phyloP scores from a whole-genome alignment of 2,888 invertebrate genomes.

The Athrips mouffetella region DNA sequence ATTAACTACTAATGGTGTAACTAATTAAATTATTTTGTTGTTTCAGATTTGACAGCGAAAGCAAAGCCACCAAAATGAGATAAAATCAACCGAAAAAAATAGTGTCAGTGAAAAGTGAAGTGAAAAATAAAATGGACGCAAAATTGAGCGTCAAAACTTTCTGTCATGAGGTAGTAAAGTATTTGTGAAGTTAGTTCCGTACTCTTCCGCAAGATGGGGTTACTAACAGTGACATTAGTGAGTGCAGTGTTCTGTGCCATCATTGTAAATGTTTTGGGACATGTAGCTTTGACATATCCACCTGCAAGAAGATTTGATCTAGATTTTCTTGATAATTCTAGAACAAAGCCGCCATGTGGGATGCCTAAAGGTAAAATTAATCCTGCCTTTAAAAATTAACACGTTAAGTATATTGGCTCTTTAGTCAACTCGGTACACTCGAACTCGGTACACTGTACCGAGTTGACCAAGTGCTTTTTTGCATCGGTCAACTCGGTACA shows the following conservation, averaged over 20 bases:
- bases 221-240: slow-evolving; percentile 40
- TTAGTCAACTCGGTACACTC: too few relatives aligned
- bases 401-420: too few relatives aligned
- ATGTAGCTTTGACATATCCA: slow-evolving; percentile 93
- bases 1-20: too few relatives aligned
- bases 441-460: too few relatives aligned
- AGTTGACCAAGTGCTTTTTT: too few relatives aligned
- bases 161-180: slow-evolving; percentile 18
- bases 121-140: slow-evolving; percentile 14
- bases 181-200: slow-evolving; percentile 11
- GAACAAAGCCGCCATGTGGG: slow-evolving; percentile 95
- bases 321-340: slow-evolving; percentile 94
- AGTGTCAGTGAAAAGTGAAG: neutral
- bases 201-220: slow-evolving; percentile 42
- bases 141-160: slow-evolving; percentile 18
- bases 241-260: slow-evolving; percentile 43
- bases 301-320: slow-evolving; percentile 92
- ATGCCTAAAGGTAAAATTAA: slow-evolving; percentile 90
- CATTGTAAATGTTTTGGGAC: slow-evolving; percentile 61
- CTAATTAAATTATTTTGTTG: neutral
- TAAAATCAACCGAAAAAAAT: neutral
- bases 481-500: too few relatives aligned
- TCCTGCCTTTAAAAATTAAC: too few relatives aligned
- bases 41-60: neutral
- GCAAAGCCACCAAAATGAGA: slow-evolving; percentile 3